Evolutionary conservation across 2,113 vertebrate species (phyloP).

Genomic region (Neolamprologus modestus): DNA sequence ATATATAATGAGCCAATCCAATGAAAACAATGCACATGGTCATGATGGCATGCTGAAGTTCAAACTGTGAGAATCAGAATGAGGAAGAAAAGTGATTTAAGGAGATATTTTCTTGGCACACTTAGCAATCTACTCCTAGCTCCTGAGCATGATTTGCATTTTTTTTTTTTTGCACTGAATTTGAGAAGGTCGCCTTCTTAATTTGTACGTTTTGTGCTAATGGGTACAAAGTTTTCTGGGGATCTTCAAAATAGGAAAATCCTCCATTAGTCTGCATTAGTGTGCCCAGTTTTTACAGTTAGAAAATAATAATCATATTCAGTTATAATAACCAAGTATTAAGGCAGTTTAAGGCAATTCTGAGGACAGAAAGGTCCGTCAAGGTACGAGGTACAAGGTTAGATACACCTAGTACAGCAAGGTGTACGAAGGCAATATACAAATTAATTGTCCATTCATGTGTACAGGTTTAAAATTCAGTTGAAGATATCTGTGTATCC

Average conservation of each 20-base stretch:
- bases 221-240: neutral
- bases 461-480: neutral
- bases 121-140: neutral
- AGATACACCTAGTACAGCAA: neutral
- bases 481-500: neutral
- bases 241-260: neutral
- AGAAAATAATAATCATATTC: neutral
- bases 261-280: neutral
- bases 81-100: neutral
- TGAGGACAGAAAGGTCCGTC: fast-evolving
- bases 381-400: neutral
- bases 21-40: neutral
- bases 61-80: neutral
- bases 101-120: neutral
- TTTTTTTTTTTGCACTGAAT: neutral
- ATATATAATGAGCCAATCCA: neutral
- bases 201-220: neutral
- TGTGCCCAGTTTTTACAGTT: neutral
- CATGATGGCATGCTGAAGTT: neutral
- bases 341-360: neutral
- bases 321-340: neutral
- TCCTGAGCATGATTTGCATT: neutral
- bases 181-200: neutral
- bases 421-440: neutral
- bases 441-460: neutral